Evolutionary conservation across 2,888 invertebrate species (phyloP).

Genomic region (Polymixis lichenea): DNA sequence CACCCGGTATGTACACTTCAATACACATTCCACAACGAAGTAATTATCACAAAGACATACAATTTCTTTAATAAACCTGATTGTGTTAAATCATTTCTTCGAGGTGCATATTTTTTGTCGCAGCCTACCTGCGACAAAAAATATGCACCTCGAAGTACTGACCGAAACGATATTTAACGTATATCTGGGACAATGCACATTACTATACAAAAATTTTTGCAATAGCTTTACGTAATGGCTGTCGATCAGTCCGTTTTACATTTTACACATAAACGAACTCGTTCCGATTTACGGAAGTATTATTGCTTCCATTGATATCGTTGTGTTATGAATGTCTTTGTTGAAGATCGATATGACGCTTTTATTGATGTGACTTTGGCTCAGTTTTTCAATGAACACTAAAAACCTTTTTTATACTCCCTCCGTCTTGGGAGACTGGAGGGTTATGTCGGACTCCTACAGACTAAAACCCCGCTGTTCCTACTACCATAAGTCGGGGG

Average conservation of each 20-base stretch:
- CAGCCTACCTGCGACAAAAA: conserved; percentile 60
- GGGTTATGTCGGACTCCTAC: no score
- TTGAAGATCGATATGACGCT: not conserved
- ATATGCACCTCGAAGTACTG: conserved; percentile 58
- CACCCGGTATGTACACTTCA: no score
- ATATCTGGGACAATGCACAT: conserved; percentile 71
- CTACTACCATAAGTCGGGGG: no score
- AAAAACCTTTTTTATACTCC: no score
- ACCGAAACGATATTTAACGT: conserved; percentile 71
- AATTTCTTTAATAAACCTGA: conserved; percentile 11
- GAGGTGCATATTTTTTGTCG: no score
- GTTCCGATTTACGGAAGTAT: conserved; percentile 67
- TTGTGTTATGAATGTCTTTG: conserved; percentile 5
- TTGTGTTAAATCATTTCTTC: conserved; percentile 24
- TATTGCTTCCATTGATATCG: conserved; percentile 34
- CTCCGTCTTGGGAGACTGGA: no score
- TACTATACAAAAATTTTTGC: conserved; percentile 69
- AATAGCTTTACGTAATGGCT: conserved; percentile 71
- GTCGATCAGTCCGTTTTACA: conserved; percentile 69
- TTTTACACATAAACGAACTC: conserved; percentile 67
- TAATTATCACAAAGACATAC: not conserved
- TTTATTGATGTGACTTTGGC: not conserved
- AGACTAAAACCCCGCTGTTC: no score
- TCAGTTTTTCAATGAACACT: not conserved
- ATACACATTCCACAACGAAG: not conserved